phyloP scores from a whole-genome alignment of 1,140 invertebrate genomes.

The Caenorhabditis brenneri region DNA sequence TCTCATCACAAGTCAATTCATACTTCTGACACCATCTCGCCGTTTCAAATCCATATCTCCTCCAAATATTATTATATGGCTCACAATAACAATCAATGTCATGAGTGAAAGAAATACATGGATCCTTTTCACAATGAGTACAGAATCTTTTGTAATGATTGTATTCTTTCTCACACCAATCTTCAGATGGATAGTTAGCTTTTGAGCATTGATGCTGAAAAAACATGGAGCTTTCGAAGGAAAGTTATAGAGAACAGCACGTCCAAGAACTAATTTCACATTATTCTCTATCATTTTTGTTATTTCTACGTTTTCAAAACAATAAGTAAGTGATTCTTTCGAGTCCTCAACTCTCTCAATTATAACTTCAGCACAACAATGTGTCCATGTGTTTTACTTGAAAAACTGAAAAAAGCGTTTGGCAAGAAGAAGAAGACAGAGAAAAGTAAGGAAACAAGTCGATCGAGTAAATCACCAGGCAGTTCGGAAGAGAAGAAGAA shows the following conservation, averaged over 20 bases:
- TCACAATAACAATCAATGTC: constrained; percentile 49
- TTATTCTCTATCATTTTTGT: too few species aligned
- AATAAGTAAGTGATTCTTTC: too few species aligned
- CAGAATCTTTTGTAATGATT: constrained; percentile 42
- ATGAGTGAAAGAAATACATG: constrained; percentile 42
- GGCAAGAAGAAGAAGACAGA: neutral
- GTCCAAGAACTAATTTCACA: too few species aligned
- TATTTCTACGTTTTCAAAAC: neutral
- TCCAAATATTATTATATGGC: constrained; percentile 46
- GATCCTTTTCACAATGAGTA: constrained; percentile 28
- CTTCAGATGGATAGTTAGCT: constrained; percentile 40
- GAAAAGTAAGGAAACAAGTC: neutral
- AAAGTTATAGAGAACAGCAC: too few species aligned
- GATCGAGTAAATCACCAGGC: neutral
- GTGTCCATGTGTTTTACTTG: neutral
- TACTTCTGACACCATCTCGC: constrained; percentile 51
- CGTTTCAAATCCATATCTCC: constrained; percentile 48
- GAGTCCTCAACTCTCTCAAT: too few species aligned
- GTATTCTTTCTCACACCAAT: constrained; percentile 43
- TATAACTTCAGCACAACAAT: neutral
- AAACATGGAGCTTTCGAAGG: too few species aligned
- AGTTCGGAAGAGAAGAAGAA: neutral
- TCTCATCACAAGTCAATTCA: constrained; percentile 45
- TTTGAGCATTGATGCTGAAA: constrained; percentile 46
- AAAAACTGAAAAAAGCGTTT: neutral